Conservation (phyloP, 2,113 vertebrate genomes). For the Cephalopholis sonnerati region DNA sequence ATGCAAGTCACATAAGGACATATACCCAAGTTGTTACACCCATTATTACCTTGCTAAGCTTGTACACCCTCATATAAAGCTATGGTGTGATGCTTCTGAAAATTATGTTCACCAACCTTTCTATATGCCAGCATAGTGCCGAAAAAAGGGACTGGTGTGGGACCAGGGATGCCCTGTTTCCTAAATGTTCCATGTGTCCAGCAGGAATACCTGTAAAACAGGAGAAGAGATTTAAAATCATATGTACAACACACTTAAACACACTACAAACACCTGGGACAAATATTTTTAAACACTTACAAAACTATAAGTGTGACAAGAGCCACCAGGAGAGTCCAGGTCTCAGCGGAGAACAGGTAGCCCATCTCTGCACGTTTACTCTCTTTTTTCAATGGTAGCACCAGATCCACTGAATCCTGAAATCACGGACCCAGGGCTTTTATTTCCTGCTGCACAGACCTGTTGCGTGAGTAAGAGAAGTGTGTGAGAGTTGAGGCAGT, state of each 20-base stretch:
- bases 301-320: conserved; percentile 71
- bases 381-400: neutral
- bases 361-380: conserved; percentile 41
- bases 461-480: neutral
- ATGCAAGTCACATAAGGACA: too few relatives aligned
- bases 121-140: conserved; percentile 69
- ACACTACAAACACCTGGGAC: neutral
- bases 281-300: conserved; percentile 51
- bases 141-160: conserved; percentile 67
- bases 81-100: neutral
- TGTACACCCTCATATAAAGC: neutral
- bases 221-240: neutral
- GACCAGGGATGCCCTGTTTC: conserved; percentile 85
- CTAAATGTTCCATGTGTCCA: conserved; percentile 82
- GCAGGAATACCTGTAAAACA: conserved; percentile 60
- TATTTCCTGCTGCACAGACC: neutral
- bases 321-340: conserved; percentile 75
- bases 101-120: conserved; percentile 53
- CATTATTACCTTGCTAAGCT: neutral
- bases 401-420: neutral
- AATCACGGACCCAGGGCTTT: neutral
- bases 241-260: neutral
- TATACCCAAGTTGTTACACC: neutral
- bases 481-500: conserved; percentile 62
- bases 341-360: conserved; percentile 66